A percentile compares a stretch with the other conserved stretches of the same genome.
These are phyloP conservation scores for Magallana ariakensis DNA, from an alignment of 1,140 invertebrate species.

Conservation along the genomic window DNA sequence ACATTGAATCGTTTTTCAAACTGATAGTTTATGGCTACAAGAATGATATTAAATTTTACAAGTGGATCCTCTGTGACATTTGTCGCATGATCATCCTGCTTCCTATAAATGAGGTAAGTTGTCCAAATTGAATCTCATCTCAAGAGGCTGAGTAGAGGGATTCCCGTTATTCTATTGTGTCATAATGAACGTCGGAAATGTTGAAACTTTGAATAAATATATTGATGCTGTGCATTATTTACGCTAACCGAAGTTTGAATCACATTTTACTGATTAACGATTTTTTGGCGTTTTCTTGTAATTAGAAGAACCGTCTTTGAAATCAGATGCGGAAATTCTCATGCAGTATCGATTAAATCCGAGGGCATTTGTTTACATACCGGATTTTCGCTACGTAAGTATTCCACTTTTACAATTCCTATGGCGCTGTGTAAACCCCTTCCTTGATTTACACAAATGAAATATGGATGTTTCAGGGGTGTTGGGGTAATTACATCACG, in stretches of 20 bases:
- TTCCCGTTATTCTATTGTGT: too few relatives aligned
- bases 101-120: too few relatives aligned
- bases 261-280: not conserved
- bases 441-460: constrained; percentile 25
- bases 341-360: not conserved
- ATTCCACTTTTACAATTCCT: constrained; percentile 32
- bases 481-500: not conserved
- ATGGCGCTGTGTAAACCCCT: not conserved
- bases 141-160: too few relatives aligned
- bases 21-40: too few relatives aligned
- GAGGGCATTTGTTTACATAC: constrained; percentile 21
- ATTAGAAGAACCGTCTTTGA: constrained; percentile 16
- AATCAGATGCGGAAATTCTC: constrained; percentile 35
- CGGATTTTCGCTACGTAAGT: constrained; percentile 30
- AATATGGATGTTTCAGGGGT: not conserved
- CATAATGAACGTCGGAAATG: too few relatives aligned
- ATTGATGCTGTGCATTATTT: not conserved
- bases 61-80: too few relatives aligned
- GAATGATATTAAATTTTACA: too few relatives aligned
- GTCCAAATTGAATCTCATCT: too few relatives aligned
- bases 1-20: too few relatives aligned
- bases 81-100: too few relatives aligned
- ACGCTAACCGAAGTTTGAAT: not conserved
- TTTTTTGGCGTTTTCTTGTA: not conserved
- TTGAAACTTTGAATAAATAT: not conserved